phyloP scores from a whole-genome alignment of 2,797 vertebrate species.

The Buphagus erythrorhynchus region DNA sequence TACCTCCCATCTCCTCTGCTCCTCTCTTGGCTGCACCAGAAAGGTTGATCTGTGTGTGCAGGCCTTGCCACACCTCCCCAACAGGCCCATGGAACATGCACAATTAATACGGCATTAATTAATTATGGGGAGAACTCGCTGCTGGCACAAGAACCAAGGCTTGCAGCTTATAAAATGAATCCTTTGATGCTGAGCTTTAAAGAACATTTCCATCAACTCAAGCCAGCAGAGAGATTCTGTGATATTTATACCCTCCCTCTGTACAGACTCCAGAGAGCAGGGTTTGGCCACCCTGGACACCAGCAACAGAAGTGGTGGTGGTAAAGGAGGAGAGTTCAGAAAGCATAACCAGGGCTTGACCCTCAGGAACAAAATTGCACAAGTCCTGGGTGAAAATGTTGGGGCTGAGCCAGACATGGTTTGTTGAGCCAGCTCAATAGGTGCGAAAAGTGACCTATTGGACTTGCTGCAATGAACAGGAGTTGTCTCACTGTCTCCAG shows the following conservation, averaged over 20 bases:
- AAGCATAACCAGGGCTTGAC: not conserved
- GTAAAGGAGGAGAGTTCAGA: not conserved
- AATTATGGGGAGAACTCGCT: constrained; percentile 40
- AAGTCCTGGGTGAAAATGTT: not conserved
- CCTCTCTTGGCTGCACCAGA: not conserved
- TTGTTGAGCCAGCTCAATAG: not conserved
- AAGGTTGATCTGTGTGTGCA: not conserved
- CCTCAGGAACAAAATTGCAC: not conserved
- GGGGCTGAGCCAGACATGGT: not conserved
- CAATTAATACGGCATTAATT: constrained; percentile 75
- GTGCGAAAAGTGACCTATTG: not conserved
- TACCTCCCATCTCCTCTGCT: not conserved
- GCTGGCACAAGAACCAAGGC: constrained; percentile 69
- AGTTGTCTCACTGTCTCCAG: not conserved
- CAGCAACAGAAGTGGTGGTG: not conserved
- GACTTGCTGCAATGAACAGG: not conserved
- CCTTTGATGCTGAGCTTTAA: constrained; percentile 74
- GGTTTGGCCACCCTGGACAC: not conserved
- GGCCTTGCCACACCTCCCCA: not conserved
- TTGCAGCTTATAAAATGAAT: constrained; percentile 70
- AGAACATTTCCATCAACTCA: constrained; percentile 59
- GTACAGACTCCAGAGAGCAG: not conserved
- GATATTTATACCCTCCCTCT: constrained; percentile 49
- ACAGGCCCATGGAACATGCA: constrained; percentile 32
- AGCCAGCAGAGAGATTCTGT: constrained; percentile 57